Conservation (phyloP, 2,888 invertebrate species). For the Cheilosia vernalis region DNA sequence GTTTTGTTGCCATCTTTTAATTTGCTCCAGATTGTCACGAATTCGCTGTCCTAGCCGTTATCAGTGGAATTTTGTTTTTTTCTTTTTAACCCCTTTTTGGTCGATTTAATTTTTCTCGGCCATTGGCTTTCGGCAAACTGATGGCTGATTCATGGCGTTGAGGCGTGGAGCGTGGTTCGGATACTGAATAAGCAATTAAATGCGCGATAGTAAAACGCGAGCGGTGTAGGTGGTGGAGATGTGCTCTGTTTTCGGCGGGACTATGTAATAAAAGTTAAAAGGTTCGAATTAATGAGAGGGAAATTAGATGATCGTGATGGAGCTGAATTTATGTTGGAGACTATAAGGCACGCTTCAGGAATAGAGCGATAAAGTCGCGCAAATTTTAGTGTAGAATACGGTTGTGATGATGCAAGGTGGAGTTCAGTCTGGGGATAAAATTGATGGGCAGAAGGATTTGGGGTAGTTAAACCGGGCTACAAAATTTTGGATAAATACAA, state of each 20-base stretch:
- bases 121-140: constrained; percentile 57
- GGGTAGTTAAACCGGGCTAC: not conserved
- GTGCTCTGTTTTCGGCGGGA: not conserved
- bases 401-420: not conserved
- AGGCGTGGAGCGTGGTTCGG: constrained; percentile 53
- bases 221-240: not conserved
- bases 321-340: constrained; percentile 50
- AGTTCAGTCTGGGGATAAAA: not conserved
- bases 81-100: constrained; percentile 43
- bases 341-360: constrained; percentile 47
- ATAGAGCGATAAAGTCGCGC: constrained; percentile 40
- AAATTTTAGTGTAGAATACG: constrained; percentile 33
- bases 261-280: constrained; percentile 45
- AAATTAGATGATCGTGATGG: constrained; percentile 60
- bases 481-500: not conserved
- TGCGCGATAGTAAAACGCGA: constrained; percentile 46
- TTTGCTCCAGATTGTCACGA: constrained; percentile 70
- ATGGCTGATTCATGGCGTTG: constrained; percentile 62
- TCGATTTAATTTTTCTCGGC: constrained; percentile 60
- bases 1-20: constrained; percentile 43
- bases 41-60: constrained; percentile 24
- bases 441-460: not conserved
- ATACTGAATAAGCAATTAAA: constrained; percentile 59
- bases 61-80: constrained; percentile 3
- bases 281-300: constrained; percentile 61